A percentile compares a stretch with the other conserved stretches of the same genome.
These are phyloP conservation scores for Alentia gelatinosa DNA, from an alignment of 2,888 invertebrate genomes.

Conservation along the genomic window DNA sequence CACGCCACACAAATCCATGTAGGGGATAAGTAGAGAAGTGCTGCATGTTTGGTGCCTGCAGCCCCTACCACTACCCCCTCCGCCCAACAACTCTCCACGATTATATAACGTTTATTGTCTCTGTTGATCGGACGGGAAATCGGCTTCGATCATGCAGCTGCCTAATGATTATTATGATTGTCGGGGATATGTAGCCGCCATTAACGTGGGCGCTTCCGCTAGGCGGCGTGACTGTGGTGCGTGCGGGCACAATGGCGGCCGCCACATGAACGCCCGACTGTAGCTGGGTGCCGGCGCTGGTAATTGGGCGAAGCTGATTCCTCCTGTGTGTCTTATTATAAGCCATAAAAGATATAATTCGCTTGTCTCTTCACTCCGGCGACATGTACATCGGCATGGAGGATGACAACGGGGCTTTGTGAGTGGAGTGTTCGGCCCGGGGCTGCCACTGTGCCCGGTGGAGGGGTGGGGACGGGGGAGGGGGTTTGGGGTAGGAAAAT, in stretches of 20 bases:
- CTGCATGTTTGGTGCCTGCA: too few relatives aligned
- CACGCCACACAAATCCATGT: too few relatives aligned
- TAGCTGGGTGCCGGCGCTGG: background rate
- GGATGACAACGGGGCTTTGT: background rate
- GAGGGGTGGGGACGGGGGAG: background rate
- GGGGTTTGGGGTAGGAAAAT: background rate
- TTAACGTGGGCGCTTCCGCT: background rate
- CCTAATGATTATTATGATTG: background rate
- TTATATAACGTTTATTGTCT: background rate
- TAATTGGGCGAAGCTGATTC: constrained; percentile 3
- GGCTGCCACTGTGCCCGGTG: background rate
- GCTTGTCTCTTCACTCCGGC: background rate
- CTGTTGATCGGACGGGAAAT: constrained; percentile 28
- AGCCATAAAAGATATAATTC: constrained; percentile 18
- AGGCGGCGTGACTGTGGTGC: background rate
- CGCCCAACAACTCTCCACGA: background rate
- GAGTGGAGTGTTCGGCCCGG: too few relatives aligned
- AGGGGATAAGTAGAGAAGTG: too few relatives aligned
- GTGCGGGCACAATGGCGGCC: background rate
- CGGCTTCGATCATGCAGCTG: background rate
- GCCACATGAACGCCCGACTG: background rate
- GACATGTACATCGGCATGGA: background rate
- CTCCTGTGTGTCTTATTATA: background rate
- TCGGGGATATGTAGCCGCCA: background rate
- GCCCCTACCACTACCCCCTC: too few relatives aligned